Evolutionary conservation across 1,140 invertebrate species (phyloP).

Genomic region (Drosophila kepulauana): DNA sequence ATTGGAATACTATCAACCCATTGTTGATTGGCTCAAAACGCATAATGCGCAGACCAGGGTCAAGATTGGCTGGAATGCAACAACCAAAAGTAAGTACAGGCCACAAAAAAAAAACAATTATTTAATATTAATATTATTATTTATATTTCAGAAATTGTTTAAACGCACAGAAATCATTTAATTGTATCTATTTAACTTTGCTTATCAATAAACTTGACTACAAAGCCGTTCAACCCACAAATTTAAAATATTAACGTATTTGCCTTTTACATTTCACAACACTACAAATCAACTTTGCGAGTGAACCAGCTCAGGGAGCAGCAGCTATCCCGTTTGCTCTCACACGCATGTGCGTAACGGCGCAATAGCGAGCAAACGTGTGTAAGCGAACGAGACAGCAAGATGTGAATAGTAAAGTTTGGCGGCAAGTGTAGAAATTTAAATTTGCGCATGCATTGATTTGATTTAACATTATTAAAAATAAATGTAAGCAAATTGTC

Average conservation of each 20-base stretch:
- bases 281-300: constrained; percentile 10
- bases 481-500: no score
- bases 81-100: constrained; percentile 61
- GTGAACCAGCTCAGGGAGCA: not conserved
- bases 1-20: constrained; percentile 84
- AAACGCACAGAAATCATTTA: not conserved
- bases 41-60: constrained; percentile 74
- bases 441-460: not conserved
- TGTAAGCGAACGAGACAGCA: constrained; percentile 1
- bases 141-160: constrained; percentile 66
- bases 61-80: constrained; percentile 73
- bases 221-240: not conserved
- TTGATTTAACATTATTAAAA: not conserved
- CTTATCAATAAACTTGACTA: constrained; percentile 20
- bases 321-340: constrained; percentile 24
- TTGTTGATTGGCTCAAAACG: constrained; percentile 73
- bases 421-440: constrained; percentile 2
- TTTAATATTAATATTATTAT: not conserved
- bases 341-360: not conserved
- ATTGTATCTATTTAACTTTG: not conserved
- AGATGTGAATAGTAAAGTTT: not conserved
- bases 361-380: not conserved
- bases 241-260: constrained; percentile 20
- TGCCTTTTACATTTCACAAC: constrained; percentile 25
- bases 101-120: not conserved